These are phyloP conservation scores for Gobionotothen gibberifrons DNA, from an alignment of 2,797 vertebrate species.

Conservation along the genomic window DNA sequence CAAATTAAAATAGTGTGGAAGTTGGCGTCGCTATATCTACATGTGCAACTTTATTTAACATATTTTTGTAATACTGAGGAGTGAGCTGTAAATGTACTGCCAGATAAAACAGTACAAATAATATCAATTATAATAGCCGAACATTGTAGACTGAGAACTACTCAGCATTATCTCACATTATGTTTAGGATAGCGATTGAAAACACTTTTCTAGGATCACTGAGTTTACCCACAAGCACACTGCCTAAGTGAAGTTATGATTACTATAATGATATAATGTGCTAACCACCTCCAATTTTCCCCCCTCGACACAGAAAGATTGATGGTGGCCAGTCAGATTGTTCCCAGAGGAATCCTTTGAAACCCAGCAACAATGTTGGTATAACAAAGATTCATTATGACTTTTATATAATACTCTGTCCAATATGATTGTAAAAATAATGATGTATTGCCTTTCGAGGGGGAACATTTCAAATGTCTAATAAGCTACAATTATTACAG, in stretches of 20 bases:
- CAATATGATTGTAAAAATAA: constrained; percentile 66
- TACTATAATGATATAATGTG: constrained; percentile 75
- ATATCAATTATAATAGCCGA: constrained; percentile 29
- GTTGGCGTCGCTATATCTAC: not conserved
- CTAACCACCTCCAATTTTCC: constrained; percentile 69
- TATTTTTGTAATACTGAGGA: constrained; percentile 3
- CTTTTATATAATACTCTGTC: constrained; percentile 65
- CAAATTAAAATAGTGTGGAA: not conserved
- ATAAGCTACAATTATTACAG: constrained; percentile 69
- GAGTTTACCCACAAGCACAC: constrained; percentile 64
- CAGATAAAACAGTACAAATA: constrained; percentile 34
- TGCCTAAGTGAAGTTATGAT: constrained; percentile 67
- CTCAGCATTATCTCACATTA: constrained; percentile 28
- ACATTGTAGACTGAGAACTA: constrained; percentile 18
- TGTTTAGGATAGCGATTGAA: constrained; percentile 41
- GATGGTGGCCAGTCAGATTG: constrained; percentile 63
- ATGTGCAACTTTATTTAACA: not conserved
- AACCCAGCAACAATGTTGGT: constrained; percentile 68
- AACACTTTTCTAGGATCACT: constrained; percentile 55
- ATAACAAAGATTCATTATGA: constrained; percentile 72
- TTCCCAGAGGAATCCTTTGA: constrained; percentile 60
- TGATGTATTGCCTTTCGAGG: constrained; percentile 59
- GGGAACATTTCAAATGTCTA: constrained; percentile 65
- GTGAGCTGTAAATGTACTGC: not conserved
- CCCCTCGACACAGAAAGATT: constrained; percentile 61